A percentile compares a stretch with the other conserved stretches of the same genome.
phyloP scores from a whole-genome alignment of 2,113 vertebrate genomes.

The Amazona guildingii region DNA sequence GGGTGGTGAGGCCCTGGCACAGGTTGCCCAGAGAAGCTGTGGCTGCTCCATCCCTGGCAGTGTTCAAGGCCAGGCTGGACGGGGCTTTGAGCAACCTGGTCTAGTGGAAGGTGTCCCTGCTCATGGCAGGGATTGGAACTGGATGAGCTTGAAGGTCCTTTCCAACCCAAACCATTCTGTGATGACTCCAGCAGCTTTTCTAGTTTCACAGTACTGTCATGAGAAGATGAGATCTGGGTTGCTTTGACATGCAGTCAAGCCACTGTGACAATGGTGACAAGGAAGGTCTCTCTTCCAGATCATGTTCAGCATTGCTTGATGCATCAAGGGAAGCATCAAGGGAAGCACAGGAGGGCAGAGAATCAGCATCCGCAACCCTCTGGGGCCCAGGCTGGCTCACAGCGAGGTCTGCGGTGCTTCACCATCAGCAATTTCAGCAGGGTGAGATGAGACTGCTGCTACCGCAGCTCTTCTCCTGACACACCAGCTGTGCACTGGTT shows the following conservation, averaged over 20 bases:
- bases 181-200: background rate
- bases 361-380: background rate
- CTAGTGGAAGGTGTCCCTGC: background rate
- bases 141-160: background rate
- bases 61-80: background rate
- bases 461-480: background rate
- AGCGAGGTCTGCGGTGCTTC: background rate
- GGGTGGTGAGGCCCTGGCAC: background rate
- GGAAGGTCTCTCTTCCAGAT: background rate
- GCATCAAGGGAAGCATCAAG: background rate
- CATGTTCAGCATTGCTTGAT: background rate
- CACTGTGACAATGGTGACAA: rapidly evolving
- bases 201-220: rapidly evolving
- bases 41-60: background rate
- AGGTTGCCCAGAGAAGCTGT: too few species aligned
- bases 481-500: rapidly evolving
- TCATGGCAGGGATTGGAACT: background rate
- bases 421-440: rapidly evolving
- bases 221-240: background rate
- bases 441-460: background rate
- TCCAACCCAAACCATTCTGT: background rate
- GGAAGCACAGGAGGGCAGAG: background rate
- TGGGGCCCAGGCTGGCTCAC: background rate
- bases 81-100: background rate
- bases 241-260: background rate